phyloP scores from a whole-genome alignment of 2,888 invertebrate genomes.

The Barypeithes pellucidus region DNA sequence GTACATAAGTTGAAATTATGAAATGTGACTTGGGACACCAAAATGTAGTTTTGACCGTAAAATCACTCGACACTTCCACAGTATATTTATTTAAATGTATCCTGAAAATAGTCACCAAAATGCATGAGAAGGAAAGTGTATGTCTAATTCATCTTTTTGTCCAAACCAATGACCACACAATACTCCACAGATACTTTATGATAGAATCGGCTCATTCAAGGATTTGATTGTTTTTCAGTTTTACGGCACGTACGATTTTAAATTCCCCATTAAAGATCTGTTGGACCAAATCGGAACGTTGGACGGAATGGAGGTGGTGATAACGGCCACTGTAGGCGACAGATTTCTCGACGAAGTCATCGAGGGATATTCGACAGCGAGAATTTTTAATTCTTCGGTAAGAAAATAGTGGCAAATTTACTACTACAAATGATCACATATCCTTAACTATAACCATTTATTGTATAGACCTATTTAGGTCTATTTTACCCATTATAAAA shows the following conservation, averaged over 20 bases:
- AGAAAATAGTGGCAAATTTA: constrained; percentile 8
- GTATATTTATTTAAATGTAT: not conserved
- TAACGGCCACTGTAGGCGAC: constrained; percentile 91
- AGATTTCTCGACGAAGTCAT: constrained; percentile 88
- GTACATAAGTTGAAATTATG: not conserved
- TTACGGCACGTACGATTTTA: constrained; percentile 90
- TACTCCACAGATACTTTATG: no score
- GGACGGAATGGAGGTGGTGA: constrained; percentile 86
- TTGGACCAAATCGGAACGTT: constrained; percentile 76
- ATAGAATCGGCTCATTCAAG: not conserved
- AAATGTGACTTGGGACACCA: not conserved
- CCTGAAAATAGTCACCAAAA: not conserved
- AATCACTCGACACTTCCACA: not conserved
- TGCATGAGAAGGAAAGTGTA: not conserved
- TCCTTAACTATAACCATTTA: no score
- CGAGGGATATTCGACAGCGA: constrained; percentile 89
- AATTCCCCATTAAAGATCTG: constrained; percentile 88
- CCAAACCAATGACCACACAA: no score
- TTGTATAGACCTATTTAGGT: no score
- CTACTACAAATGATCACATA: no score
- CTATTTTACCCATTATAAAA: no score
- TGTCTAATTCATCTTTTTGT: no score
- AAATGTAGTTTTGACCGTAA: not conserved
- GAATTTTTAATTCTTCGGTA: constrained; percentile 89
- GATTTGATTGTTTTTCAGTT: constrained; percentile 74